phyloP scores from a whole-genome alignment of 1,140 invertebrate genomes.

The Liolophura sinensis region DNA sequence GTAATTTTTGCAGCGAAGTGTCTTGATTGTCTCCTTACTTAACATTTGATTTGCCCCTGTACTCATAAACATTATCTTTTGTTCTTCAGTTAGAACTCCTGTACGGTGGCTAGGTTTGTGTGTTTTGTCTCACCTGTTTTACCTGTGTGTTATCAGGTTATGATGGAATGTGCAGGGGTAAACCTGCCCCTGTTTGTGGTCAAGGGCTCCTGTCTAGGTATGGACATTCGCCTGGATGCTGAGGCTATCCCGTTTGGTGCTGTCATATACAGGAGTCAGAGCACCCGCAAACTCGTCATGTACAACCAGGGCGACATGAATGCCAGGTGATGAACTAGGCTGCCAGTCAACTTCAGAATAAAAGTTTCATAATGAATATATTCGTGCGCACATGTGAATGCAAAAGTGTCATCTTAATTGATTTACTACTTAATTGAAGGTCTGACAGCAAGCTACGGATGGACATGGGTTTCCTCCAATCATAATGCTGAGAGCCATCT shows the following conservation, averaged over 20 bases:
- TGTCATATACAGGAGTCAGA: constrained; percentile 52
- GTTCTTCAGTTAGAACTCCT: neutral
- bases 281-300: constrained; percentile 53
- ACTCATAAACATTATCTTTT: neutral
- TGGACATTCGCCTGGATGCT: constrained; percentile 56
- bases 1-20: too few relatives aligned
- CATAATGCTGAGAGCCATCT: too few relatives aligned
- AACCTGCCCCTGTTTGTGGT: constrained; percentile 55
- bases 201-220: constrained; percentile 53
- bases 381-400: too few relatives aligned
- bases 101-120: too few relatives aligned
- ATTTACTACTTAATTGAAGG: too few relatives aligned
- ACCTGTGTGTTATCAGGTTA: constrained; percentile 28
- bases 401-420: too few relatives aligned
- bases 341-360: neutral
- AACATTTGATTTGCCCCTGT: too few relatives aligned
- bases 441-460: too few relatives aligned
- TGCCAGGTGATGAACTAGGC: constrained; percentile 36
- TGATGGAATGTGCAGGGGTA: constrained; percentile 53
- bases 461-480: too few relatives aligned
- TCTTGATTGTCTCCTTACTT: too few relatives aligned
- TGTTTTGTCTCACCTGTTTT: neutral
- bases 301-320: constrained; percentile 58
- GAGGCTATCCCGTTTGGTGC: constrained; percentile 54
- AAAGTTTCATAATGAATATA: neutral